A percentile compares a stretch with the other conserved stretches of the same genome.
Conservation (phyloP, 2,888 invertebrate genomes). For the Kryphioiulus occultus region DNA sequence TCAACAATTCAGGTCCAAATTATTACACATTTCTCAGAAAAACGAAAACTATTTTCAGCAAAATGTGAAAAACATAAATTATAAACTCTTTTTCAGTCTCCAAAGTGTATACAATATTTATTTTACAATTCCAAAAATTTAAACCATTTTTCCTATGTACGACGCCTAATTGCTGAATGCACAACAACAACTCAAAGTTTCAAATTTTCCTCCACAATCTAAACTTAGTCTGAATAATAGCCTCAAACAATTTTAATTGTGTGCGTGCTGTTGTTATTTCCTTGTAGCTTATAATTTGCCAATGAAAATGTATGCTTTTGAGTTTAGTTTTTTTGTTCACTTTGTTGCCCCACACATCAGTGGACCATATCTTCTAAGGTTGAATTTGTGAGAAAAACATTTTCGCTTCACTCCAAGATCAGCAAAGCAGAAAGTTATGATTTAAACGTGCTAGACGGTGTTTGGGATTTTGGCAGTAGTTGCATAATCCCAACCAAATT, state of each 20-base stretch:
- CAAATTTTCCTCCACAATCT: not conserved
- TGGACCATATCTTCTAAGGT: constrained; percentile 29
- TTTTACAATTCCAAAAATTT: too few species aligned
- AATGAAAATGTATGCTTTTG: not conserved
- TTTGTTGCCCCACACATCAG: not conserved
- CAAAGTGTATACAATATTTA: too few species aligned
- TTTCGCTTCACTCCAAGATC: not conserved
- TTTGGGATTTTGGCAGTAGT: not conserved
- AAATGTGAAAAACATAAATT: not conserved
- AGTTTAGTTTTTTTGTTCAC: not conserved
- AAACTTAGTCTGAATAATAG: not conserved
- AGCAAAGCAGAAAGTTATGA: constrained; percentile 25
- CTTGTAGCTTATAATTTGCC: constrained; percentile 1
- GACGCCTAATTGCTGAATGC: not conserved
- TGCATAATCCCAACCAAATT: not conserved
- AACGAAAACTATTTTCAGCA: not conserved
- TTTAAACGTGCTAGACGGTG: not conserved
- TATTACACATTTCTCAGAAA: too few species aligned
- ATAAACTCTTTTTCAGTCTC: not conserved
- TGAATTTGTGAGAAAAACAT: not conserved
- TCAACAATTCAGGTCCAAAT: too few species aligned
- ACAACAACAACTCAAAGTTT: not conserved
- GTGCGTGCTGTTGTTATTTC: not conserved
- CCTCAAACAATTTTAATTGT: not conserved
- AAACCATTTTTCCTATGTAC: not conserved